phyloP scores from a whole-genome alignment of 2,888 invertebrate genomes.

The Drosophila trichaetosa region DNA sequence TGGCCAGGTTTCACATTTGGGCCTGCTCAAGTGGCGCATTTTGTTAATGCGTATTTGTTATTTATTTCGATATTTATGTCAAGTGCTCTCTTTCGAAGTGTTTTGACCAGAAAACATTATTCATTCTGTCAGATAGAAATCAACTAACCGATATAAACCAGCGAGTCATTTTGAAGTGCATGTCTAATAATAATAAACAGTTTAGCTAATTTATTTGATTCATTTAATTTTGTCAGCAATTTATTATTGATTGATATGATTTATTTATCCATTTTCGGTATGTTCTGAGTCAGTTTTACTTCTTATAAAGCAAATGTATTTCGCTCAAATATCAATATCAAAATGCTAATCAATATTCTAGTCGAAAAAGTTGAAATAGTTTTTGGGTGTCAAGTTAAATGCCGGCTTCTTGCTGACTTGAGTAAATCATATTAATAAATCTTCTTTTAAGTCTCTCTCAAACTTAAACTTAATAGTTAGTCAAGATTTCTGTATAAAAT shows the following conservation, averaged over 20 bases:
- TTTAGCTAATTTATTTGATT: background rate
- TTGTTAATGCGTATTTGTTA: constrained; percentile 50
- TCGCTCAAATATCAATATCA: background rate
- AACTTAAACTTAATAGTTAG: background rate
- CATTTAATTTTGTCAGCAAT: background rate
- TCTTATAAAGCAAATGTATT: background rate
- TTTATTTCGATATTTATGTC: constrained; percentile 52
- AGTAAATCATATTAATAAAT: background rate
- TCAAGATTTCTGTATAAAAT: background rate
- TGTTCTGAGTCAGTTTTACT: background rate
- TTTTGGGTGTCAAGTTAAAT: background rate
- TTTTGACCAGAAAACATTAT: background rate
- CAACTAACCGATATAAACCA: background rate
- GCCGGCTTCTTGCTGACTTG: background rate
- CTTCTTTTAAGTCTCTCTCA: background rate
- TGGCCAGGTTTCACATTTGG: constrained; percentile 9
- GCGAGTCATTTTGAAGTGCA: background rate
- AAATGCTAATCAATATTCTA: too few relatives aligned
- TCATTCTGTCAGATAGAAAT: background rate
- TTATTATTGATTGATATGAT: background rate
- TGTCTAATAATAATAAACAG: background rate
- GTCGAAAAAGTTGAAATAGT: background rate
- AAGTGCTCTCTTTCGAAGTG: constrained; percentile 24
- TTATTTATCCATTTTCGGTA: background rate
- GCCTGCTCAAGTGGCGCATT: constrained; percentile 49